Percentiles rank a stretch among this genome's conserved stretches.
phyloP scores from a whole-genome alignment of 2,797 vertebrate genomes.

The Acipenser transmontanus region DNA sequence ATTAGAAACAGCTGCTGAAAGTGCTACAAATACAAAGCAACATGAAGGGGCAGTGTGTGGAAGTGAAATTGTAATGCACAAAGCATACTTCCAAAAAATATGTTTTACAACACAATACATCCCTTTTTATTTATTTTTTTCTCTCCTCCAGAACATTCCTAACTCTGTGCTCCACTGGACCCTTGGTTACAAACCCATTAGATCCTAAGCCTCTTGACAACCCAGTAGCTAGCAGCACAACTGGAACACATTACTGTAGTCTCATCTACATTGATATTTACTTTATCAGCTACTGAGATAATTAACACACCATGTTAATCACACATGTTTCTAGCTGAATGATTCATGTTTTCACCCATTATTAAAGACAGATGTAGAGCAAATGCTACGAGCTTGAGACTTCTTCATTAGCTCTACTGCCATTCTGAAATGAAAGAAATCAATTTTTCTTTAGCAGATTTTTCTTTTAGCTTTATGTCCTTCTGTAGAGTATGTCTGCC shows the following conservation, averaged over 20 bases:
- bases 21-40: background rate
- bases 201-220: slow-evolving; percentile 1
- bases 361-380: slow-evolving; percentile 18
- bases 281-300: slow-evolving; percentile 22
- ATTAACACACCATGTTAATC: background rate
- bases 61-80: background rate
- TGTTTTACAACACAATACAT: slow-evolving; percentile 5
- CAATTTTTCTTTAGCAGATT: background rate
- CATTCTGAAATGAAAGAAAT: background rate
- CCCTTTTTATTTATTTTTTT: slow-evolving; percentile 1
- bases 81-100: background rate
- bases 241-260: background rate
- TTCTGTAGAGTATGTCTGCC: background rate
- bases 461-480: background rate
- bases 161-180: slow-evolving; percentile 12
- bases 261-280: slow-evolving; percentile 17
- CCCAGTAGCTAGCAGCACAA: slow-evolving; percentile 12
- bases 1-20: background rate
- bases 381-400: background rate
- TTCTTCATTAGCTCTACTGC: slow-evolving; percentile 9
- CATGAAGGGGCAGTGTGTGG: background rate
- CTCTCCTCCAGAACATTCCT: slow-evolving; percentile 4
- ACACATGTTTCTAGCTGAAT: background rate
- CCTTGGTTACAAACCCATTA: slow-evolving; percentile 11
- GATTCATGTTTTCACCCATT: slow-evolving; percentile 14